phyloP scores from a whole-genome alignment of 1,140 invertebrate species.

The Lordiphosa mommai region DNA sequence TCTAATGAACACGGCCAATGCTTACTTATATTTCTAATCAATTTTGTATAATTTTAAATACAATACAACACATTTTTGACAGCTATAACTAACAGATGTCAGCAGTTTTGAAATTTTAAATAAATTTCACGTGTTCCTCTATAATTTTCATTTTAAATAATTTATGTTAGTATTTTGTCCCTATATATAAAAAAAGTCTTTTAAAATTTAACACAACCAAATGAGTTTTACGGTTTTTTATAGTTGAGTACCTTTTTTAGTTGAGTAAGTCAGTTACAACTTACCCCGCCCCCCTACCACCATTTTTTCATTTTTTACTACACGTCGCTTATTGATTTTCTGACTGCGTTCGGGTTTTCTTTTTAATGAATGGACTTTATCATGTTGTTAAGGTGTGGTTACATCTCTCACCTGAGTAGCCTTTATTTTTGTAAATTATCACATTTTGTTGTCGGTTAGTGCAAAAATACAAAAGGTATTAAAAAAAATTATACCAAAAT shows the following conservation, averaged over 20 bases:
- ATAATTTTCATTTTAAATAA: too few species aligned
- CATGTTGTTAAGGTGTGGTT: background rate
- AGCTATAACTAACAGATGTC: too few species aligned
- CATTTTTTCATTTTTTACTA: background rate
- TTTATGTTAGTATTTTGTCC: too few species aligned
- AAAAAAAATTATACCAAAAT: conserved; percentile 6
- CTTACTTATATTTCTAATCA: too few species aligned
- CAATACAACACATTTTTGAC: too few species aligned
- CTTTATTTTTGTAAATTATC: conserved; percentile 18
- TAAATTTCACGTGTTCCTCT: too few species aligned
- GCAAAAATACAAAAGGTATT: conserved; percentile 22
- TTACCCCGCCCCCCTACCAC: background rate
- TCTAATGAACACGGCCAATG: too few species aligned
- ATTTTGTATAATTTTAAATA: too few species aligned
- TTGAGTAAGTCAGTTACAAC: background rate
- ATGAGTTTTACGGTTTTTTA: too few species aligned
- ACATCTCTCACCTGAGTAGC: conserved; percentile 28
- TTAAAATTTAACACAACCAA: too few species aligned
- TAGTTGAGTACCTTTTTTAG: background rate
- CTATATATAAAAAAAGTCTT: too few species aligned
- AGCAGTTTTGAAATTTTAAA: too few species aligned
- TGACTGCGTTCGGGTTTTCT: background rate
- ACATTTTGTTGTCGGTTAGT: conserved; percentile 46
- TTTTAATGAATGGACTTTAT: conserved; percentile 19
- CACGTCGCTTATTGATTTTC: conserved; percentile 43